Percentiles rank a stretch among this genome's conserved stretches.
Conservation (phyloP, 2,888 invertebrate species). For the Mellilla xanthometata region DNA sequence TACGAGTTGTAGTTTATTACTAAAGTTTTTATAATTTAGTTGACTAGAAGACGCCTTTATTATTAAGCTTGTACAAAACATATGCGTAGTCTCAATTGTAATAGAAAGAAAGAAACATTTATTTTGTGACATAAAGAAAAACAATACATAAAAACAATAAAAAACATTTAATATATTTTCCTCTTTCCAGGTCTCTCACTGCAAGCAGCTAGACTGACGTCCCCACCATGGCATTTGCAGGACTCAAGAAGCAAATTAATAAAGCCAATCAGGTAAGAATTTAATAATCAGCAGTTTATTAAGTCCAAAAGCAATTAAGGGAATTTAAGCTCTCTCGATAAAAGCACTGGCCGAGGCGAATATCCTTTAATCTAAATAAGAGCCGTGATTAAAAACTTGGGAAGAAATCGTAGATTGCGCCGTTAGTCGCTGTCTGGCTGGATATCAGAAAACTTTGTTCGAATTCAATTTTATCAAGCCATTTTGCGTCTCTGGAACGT, state of each 20-base stretch:
- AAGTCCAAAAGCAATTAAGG: conserved; percentile 24
- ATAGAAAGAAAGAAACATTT: no score
- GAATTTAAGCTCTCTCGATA: conserved; percentile 28
- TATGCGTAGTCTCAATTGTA: no score
- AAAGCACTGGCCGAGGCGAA: conserved; percentile 21
- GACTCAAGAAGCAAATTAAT: conserved; percentile 99
- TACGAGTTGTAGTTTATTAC: no score
- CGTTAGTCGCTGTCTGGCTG: conserved; percentile 26
- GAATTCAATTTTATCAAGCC: conserved; percentile 8
- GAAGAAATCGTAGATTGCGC: conserved; percentile 40
- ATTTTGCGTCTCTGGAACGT: conserved; percentile 13
- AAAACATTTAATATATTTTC: conserved; percentile 8
- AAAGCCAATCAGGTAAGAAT: conserved; percentile 97
- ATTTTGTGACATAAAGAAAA: no score
- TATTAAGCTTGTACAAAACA: no score
- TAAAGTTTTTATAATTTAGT: no score
- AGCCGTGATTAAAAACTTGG: conserved; percentile 47
- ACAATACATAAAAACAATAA: no score
- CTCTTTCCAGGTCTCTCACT: conserved; percentile 51
- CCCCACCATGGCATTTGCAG: conserved; percentile 97
- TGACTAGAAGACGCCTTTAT: no score
- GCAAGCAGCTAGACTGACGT: conserved; percentile 40
- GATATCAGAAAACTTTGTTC: conserved; percentile 39
- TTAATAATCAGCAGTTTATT: conserved; percentile 20
- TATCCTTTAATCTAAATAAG: conserved; percentile 33